Evolutionary conservation across 2,797 vertebrate genomes (phyloP).

Genomic region (Sciurus carolinensis): DNA sequence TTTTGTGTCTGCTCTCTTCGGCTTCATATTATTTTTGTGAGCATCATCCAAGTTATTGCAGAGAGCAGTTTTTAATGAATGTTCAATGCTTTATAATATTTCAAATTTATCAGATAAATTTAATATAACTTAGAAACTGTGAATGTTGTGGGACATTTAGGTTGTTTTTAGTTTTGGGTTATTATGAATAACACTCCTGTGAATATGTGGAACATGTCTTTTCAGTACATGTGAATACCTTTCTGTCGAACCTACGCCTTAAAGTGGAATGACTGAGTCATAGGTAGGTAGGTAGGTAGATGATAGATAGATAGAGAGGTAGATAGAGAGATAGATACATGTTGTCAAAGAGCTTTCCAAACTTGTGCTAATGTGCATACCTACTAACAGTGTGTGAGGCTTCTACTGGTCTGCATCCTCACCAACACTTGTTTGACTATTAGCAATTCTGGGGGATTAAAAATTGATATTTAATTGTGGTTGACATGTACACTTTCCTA

Average conservation of each 20-base stretch:
- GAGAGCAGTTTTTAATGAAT: background rate
- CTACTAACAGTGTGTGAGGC: background rate
- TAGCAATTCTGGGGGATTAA: background rate
- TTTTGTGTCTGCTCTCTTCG: background rate
- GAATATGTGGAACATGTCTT: background rate
- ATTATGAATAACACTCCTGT: background rate
- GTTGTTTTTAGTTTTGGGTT: constrained; percentile 18
- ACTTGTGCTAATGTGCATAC: background rate
- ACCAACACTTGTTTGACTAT: background rate
- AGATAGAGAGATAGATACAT: too few relatives aligned
- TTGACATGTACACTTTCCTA: constrained; percentile 6
- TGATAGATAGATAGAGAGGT: too few relatives aligned
- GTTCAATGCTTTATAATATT: background rate
- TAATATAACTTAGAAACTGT: background rate
- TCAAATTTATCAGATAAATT: background rate
- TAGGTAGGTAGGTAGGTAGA: background rate
- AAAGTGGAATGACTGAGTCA: background rate
- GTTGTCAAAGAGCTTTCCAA: background rate
- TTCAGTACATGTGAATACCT: background rate
- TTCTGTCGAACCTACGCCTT: background rate
- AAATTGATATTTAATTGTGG: background rate
- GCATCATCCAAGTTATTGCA: background rate
- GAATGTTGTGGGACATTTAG: background rate
- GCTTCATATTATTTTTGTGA: constrained; percentile 35
- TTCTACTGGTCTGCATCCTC: background rate